phyloP scores from a whole-genome alignment of 2,888 invertebrate species.

The Drosophila neotestacea region DNA sequence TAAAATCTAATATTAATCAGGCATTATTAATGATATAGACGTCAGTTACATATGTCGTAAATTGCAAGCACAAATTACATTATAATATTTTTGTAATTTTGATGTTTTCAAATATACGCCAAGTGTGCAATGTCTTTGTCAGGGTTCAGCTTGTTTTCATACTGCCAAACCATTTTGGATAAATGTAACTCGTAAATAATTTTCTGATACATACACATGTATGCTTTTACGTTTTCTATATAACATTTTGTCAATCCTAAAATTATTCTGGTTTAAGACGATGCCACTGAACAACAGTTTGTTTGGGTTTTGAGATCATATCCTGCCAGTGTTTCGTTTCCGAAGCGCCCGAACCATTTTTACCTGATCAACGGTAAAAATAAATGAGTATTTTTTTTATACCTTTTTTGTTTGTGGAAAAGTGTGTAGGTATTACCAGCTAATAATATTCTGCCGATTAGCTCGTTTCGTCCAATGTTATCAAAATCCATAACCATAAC shows the following conservation, averaged over 20 bases:
- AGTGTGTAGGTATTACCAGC: constrained; percentile 88
- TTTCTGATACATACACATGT: constrained; percentile 3
- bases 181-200: constrained; percentile 6
- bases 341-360: constrained; percentile 96
- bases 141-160: constrained; percentile 14
- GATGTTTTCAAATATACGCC: constrained; percentile 10
- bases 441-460: constrained; percentile 95
- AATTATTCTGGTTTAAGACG: constrained; percentile 95
- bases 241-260: constrained; percentile 12
- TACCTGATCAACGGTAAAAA: constrained; percentile 87
- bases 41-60: constrained; percentile 8
- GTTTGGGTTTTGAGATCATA: constrained; percentile 98
- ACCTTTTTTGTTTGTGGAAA: background rate
- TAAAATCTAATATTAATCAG: constrained; percentile 22
- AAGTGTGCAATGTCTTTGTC: constrained; percentile 18
- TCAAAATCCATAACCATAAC: constrained; percentile 99
- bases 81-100: constrained; percentile 4
- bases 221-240: constrained; percentile 5
- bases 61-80: constrained; percentile 31
- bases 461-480: constrained; percentile 96
- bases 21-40: constrained; percentile 31
- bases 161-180: constrained; percentile 11
- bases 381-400: background rate
- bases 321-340: constrained; percentile 99
- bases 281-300: constrained; percentile 98